Base-by-base conservation (phyloP, 1,140 invertebrate species). In the Nixonia krombeini region DNA sequence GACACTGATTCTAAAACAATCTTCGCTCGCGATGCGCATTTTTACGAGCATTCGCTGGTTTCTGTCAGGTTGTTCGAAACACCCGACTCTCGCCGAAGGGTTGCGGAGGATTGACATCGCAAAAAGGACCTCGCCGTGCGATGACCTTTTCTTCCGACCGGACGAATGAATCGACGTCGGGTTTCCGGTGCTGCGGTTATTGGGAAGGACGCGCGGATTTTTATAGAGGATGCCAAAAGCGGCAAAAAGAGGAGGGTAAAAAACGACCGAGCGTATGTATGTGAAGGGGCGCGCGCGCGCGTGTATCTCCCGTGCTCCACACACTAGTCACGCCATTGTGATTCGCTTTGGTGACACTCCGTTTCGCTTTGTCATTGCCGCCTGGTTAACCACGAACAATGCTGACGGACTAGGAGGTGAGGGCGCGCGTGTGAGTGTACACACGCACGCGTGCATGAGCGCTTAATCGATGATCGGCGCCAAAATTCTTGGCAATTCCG, bases 381-480 rank as follows among this genome's bases (percentile, higher is more conserved):
- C 70, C 56, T 61, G 70, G 64, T 72, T 72, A 72, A 72, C 70
- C 63, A 64, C 56, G 53, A 72, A 72, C 70, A 72, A 72, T 72
- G 65, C 70, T 42, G 61, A 58, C 56, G 29, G 44, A 41, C 56
- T 40, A 57, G 67, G 52, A 45, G 40, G 44, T 52, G 46, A 45
- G n/a, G n/a, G 47, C 28, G 42, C 44, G 44, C 62, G 41, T 47
- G 53, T 53, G 53, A 53, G 50, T 55, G 56, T 49, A 53, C 35
- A 40, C 41, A 46, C 28, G 44, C 55, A 66, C 23, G 52, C 62
- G 67, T 61, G 52, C 49, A 57, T n/a, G n/a, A n/a, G n/a, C 46
- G 57, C 56, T 70, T 70, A 65, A 70, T 70, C 67, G 67, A 70
- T 70, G 65, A 8, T 51, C 38, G 50, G 55, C 51, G 55, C 56